Percentiles rank a stretch among this genome's conserved stretches.
Evolutionary conservation across 2,797 vertebrate genomes (phyloP).

Genomic region (Sciurus vulgaris): DNA sequence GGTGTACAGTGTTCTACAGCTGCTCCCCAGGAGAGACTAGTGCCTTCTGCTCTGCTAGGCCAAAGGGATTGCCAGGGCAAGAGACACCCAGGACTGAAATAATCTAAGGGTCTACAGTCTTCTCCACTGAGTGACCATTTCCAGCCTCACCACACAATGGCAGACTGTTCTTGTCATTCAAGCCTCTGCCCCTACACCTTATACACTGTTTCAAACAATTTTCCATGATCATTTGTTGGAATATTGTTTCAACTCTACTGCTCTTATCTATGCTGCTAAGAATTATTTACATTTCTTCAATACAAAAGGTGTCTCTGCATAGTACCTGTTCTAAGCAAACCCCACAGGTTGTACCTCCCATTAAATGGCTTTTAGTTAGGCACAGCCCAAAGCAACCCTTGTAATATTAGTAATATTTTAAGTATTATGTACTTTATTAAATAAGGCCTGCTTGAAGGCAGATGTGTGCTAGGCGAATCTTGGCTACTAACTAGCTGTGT

Average conservation of each 20-base stretch:
- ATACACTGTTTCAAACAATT: neutral
- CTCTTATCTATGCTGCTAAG: neutral
- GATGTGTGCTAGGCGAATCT: neutral
- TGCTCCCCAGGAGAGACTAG: neutral
- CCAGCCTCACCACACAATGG: neutral
- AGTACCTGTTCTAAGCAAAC: neutral
- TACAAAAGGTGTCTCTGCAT: neutral
- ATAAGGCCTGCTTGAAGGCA: neutral
- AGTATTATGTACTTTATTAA: neutral
- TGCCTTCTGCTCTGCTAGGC: neutral
- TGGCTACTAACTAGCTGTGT: neutral
- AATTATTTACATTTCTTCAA: neutral
- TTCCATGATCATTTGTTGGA: neutral
- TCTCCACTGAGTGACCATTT: neutral
- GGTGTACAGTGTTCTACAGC: neutral
- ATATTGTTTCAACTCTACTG: neutral
- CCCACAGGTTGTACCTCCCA: neutral
- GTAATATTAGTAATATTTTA: neutral
- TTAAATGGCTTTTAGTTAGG: conserved; percentile 49
- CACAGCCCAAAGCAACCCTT: neutral
- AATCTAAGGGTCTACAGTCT: neutral
- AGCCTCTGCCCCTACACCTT: neutral
- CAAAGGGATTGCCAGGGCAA: neutral
- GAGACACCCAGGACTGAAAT: neutral
- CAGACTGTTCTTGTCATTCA: neutral